Evolutionary conservation across 2,797 vertebrate species (phyloP).

Genomic region (Schizopygopsis pylzovi): DNA sequence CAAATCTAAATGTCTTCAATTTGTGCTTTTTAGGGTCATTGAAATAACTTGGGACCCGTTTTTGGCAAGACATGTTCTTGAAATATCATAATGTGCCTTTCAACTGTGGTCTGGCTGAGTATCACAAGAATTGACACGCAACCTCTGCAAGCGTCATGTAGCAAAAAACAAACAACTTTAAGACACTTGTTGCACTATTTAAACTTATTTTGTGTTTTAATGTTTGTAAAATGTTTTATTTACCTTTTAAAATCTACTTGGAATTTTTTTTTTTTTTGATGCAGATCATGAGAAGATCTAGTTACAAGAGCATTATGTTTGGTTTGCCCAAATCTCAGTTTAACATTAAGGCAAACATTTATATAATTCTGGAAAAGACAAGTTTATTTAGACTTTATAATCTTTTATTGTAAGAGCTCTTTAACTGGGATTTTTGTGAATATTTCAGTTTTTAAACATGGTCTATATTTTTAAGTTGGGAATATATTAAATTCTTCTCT

Average conservation of each 20-base stretch:
- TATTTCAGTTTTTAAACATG: background rate
- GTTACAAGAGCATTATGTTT: background rate
- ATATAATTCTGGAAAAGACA: background rate
- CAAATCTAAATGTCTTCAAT: conserved; percentile 1
- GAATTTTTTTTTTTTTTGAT: conserved; percentile 21
- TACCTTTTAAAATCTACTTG: conserved; percentile 6
- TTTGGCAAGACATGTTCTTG: conserved; percentile 40
- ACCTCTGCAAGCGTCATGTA: conserved; percentile 80
- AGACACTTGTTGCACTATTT: conserved; percentile 83
- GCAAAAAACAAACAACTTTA: conserved; percentile 72
- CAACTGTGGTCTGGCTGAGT: conserved; percentile 52
- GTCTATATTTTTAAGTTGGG: background rate
- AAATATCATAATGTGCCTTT: conserved; percentile 63
- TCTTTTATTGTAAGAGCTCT: background rate
- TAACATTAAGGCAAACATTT: background rate
- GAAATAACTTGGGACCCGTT: conserved; percentile 51
- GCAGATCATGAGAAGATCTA: background rate
- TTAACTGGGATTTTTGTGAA: background rate
- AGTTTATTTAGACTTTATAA: background rate
- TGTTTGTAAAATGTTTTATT: conserved; percentile 33
- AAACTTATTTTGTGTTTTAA: conserved; percentile 53
- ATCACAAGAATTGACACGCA: conserved; percentile 53
- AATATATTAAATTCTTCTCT: no score
- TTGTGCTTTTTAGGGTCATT: conserved; percentile 59
- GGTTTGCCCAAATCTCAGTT: conserved; percentile 9